These are phyloP conservation scores for Channa maculata DNA, from an alignment of 2,113 vertebrate genomes.

Conservation along the genomic window DNA sequence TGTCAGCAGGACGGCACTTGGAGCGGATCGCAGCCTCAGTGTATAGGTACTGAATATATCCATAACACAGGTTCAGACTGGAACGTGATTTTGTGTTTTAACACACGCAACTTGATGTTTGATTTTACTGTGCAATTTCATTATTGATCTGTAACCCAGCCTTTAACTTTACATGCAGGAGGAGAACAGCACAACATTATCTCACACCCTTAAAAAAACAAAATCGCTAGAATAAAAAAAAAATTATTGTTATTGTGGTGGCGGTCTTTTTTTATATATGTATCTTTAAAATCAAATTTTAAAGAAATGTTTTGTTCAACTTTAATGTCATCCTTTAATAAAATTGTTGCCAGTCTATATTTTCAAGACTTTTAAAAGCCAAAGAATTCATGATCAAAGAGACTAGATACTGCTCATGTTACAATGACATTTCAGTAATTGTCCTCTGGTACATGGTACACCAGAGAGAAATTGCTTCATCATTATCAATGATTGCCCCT, in stretches of 20 bases:
- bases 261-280: no score
- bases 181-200: neutral
- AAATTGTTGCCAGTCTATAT: neutral
- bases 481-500: constrained; percentile 52
- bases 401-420: constrained; percentile 26
- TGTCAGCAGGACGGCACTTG: constrained; percentile 94
- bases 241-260: no score
- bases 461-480: constrained; percentile 45
- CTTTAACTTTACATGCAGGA: neutral
- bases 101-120: no score
- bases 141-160: no score
- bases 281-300: no score
- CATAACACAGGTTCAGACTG: neutral
- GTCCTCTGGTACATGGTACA: constrained; percentile 37
- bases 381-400: constrained; percentile 5
- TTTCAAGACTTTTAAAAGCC: neutral
- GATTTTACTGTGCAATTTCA: no score
- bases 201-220: no score
- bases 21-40: constrained; percentile 93
- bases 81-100: neutral
- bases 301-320: neutral
- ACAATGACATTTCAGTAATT: constrained; percentile 25
- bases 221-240: no score
- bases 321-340: neutral
- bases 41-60: constrained; percentile 87